Evolutionary conservation across 1,140 invertebrate genomes (phyloP), one percentile per base, ranked within the genome.

Genomic region (Drosophila neocordata): DNA sequence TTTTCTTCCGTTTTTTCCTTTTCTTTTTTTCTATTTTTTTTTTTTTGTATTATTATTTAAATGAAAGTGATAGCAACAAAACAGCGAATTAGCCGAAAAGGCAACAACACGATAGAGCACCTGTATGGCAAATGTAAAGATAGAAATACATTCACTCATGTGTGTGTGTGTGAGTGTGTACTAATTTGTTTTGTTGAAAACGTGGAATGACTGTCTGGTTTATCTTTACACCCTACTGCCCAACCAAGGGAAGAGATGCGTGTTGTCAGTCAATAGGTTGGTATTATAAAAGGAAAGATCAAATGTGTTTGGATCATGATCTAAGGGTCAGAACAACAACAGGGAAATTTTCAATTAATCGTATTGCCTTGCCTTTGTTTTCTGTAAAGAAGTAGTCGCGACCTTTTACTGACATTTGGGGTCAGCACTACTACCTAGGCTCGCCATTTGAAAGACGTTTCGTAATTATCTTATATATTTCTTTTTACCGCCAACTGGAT

Each of bases 61-160:
- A 70, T 69, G 65, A 77, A 77, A 77, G 73, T 77, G 73, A 77
- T 77, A 77, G 73, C 73, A 64, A 76, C 64, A 67, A 74, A 65
- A 70, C 65, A 67, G 60, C 73, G 72, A 74, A 60, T 74, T 77
- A 70, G 38, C 73, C 58, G 20, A 51, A 65, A 24, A 56, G 48
- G 48, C 62, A 38, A 55, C 51, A 22, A 64, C 62, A 65, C 18
- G 18, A 65, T 20, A 35, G 48, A 55, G 20, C 51, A 61, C 59
- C 38, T 41, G 24, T 58, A 20, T 61, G 8, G 41, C 41, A 48
- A 48, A n/a, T 48, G 41, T 48, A 48, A 48, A 48, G 41, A 48
- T 48, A 48, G 8, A 48, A 15, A 48, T 48, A 48, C 41, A 38
- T n/a, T 38, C 37, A 38, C 8, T 18, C 18, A 18, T 48, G 41